A percentile compares a stretch with the other conserved stretches of the same genome.
phyloP scores from a whole-genome alignment of 1,140 invertebrate species.

The Tetramorium parvispinum region DNA sequence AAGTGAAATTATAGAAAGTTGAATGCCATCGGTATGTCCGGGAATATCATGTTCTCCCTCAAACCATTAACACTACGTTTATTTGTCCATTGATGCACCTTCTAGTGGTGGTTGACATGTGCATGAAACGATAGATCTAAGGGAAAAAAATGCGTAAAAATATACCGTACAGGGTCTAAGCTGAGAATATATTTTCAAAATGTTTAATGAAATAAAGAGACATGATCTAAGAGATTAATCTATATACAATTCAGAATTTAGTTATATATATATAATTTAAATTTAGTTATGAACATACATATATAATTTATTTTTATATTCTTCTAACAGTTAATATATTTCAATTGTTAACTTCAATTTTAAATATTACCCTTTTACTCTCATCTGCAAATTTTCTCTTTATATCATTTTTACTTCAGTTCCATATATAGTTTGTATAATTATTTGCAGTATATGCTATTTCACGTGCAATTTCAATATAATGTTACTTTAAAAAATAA shows the following conservation, averaged over 20 bases:
- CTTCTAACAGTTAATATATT: too few relatives aligned
- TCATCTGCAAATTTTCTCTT: neutral
- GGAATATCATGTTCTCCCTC: conserved; percentile 29
- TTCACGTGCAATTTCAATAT: neutral
- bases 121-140: neutral
- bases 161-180: neutral
- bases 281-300: too few relatives aligned
- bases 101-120: neutral
- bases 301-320: too few relatives aligned
- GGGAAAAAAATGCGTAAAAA: neutral
- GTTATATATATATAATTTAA: too few relatives aligned
- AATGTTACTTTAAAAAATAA: conserved; percentile 16
- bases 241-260: too few relatives aligned
- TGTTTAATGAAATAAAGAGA: too few relatives aligned
- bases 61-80: conserved; percentile 31
- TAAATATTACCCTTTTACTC: neutral
- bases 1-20: conserved; percentile 65
- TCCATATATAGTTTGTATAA: too few relatives aligned
- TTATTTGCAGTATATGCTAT: neutral
- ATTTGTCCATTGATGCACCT: conserved; percentile 17
- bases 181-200: neutral
- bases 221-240: too few relatives aligned
- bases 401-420: too few relatives aligned
- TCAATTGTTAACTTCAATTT: neutral
- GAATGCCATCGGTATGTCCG: conserved; percentile 14